phyloP scores from a whole-genome alignment of 2,113 vertebrate species.

The Nymphicus hollandicus region DNA sequence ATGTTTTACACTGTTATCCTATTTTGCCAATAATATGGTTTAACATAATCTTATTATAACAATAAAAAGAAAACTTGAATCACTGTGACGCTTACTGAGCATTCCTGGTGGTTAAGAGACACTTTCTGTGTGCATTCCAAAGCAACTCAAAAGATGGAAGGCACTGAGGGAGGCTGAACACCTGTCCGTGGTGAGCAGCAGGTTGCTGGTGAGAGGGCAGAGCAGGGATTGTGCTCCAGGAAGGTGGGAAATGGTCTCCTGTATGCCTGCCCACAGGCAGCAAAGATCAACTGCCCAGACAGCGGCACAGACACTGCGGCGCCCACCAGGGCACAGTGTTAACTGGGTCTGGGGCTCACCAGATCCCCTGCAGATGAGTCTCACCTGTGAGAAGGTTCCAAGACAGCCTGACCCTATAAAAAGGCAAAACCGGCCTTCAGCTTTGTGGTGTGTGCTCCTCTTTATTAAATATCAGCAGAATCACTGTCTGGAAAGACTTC shows the following conservation, averaged over 20 bases:
- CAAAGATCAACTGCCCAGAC: neutral
- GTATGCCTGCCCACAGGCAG: neutral
- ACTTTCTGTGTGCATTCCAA: neutral
- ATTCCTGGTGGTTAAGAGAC: neutral
- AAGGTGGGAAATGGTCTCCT: neutral
- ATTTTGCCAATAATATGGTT: neutral
- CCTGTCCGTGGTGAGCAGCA: neutral
- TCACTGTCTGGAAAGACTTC: neutral
- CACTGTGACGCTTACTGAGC: neutral
- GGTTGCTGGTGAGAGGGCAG: neutral
- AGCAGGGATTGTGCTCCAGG: neutral
- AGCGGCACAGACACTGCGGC: neutral
- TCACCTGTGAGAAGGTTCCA: neutral
- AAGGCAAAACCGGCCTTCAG: neutral
- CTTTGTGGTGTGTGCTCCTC: neutral
- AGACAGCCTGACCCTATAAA: neutral
- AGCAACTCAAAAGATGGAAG: neutral
- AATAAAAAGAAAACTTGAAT: neutral
- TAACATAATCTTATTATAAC: neutral
- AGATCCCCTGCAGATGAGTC: neutral
- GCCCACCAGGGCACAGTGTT: neutral
- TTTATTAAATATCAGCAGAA: neutral
- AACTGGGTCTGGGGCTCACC: neutral
- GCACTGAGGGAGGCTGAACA: neutral
- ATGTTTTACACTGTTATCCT: neutral